Conservation (phyloP, 2,113 vertebrate species). For the Collichthys lucidus region DNA sequence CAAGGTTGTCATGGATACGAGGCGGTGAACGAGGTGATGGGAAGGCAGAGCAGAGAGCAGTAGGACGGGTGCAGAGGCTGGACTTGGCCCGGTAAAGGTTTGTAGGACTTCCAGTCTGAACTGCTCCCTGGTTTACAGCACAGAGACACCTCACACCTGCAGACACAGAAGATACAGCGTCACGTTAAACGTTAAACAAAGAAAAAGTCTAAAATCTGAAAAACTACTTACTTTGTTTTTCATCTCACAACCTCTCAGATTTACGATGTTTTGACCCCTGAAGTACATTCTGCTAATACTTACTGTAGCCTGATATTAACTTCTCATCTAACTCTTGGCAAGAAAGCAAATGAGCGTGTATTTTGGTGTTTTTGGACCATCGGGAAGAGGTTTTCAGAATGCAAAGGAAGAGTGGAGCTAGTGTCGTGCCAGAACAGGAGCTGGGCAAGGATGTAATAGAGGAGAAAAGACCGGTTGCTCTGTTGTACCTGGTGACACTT, state of each 20-base stretch:
- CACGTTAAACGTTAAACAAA: too few species aligned
- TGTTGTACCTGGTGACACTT: constrained; percentile 89
- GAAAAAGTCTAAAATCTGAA: neutral
- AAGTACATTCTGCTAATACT: too few species aligned
- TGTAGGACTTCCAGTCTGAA: constrained; percentile 76
- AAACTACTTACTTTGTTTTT: neutral
- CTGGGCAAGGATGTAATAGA: too few species aligned
- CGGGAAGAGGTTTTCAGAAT: too few species aligned
- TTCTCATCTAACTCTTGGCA: too few species aligned
- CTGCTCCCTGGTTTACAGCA: constrained; percentile 91
- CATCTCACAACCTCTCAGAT: too few species aligned
- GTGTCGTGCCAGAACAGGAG: too few species aligned
- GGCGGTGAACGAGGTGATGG: constrained; percentile 93
- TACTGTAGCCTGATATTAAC: too few species aligned
- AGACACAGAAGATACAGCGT: neutral
- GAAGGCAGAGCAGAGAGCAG: constrained; percentile 94
- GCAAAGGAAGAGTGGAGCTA: too few species aligned
- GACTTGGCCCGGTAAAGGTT: constrained; percentile 63
- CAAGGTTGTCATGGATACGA: constrained; percentile 68
- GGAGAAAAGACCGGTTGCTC: too few species aligned
- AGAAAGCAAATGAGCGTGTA: too few species aligned
- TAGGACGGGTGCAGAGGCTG: constrained; percentile 82
- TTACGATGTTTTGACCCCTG: neutral
- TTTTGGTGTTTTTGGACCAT: too few species aligned
- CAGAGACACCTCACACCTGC: constrained; percentile 92